Conservation (phyloP, 2,797 vertebrate genomes). For the Phataginus tricuspis region DNA sequence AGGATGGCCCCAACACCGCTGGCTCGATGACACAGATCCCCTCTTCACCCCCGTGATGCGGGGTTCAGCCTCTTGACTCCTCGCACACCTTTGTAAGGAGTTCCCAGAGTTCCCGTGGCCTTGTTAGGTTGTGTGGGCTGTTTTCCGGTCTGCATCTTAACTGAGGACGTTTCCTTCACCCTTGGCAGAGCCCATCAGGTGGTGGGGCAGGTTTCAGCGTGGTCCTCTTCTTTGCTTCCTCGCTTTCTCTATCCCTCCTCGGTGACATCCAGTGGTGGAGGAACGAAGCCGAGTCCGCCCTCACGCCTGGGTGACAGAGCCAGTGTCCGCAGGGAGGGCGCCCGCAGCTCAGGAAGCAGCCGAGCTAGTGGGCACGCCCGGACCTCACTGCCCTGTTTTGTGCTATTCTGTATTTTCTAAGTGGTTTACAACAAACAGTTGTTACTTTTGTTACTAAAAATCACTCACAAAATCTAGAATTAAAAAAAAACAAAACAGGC, state of each 20-base stretch:
- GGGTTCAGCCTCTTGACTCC: not conserved
- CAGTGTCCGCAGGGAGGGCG: not conserved
- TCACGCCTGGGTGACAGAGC: no score
- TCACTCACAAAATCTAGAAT: not conserved
- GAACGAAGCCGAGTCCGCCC: fast-evolving
- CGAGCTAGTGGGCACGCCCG: fast-evolving
- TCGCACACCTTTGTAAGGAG: fast-evolving
- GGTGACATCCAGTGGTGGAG: not conserved
- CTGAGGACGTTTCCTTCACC: not conserved
- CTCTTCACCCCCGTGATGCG: not conserved
- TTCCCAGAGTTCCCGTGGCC: fast-evolving
- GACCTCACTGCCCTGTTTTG: not conserved
- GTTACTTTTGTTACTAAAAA: not conserved
- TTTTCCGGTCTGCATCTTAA: not conserved
- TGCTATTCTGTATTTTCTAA: not conserved
- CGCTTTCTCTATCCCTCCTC: not conserved
- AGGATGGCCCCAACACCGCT: no score
- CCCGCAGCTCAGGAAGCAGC: fast-evolving
- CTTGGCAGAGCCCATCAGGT: not conserved
- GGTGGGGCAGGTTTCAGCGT: not conserved
- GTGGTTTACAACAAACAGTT: not conserved
- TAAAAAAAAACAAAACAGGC: not conserved
- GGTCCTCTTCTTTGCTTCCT: not conserved
- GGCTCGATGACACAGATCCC: no score
- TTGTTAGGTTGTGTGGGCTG: not conserved